phyloP scores from a whole-genome alignment of 2,888 invertebrate genomes.

The Vannuccia rotundouncinata region DNA sequence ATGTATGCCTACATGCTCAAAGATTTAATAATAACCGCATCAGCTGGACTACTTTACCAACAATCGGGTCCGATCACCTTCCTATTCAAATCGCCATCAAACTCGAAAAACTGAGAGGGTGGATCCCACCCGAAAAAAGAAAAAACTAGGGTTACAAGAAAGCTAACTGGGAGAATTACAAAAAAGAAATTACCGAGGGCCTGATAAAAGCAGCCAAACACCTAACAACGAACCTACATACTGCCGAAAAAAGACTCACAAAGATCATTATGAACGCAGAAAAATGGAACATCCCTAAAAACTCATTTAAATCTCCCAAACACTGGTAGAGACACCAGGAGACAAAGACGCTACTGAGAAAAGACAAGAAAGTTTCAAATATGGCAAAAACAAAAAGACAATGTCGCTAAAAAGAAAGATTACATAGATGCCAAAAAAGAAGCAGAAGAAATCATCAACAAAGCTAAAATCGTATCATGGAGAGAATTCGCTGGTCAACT shows the following conservation, averaged over 20 bases:
- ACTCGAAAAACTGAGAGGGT: neutral
- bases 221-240: neutral
- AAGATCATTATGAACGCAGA: neutral
- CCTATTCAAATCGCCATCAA: slow-evolving; percentile 3
- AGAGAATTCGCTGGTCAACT: neutral
- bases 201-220: neutral
- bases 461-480: slow-evolving; percentile 6
- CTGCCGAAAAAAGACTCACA: neutral
- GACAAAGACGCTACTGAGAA: neutral
- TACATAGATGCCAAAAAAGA: slow-evolving; percentile 8
- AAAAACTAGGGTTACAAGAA: slow-evolving; percentile 1
- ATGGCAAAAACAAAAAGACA: slow-evolving; percentile 21
- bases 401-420: neutral
- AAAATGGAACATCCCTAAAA: neutral
- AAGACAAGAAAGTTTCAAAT: neutral
- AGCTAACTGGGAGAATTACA: neutral
- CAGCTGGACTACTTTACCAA: neutral
- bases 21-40: slow-evolving; percentile 7
- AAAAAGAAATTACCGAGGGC: neutral
- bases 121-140: neutral
- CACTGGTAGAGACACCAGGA: neutral
- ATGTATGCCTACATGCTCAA: neutral
- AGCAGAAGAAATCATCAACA: neutral
- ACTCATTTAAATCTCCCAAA: neutral
- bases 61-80: neutral